Base-by-base conservation (phyloP, 2,888 invertebrate species). In the Netelia fuscicornis region DNA sequence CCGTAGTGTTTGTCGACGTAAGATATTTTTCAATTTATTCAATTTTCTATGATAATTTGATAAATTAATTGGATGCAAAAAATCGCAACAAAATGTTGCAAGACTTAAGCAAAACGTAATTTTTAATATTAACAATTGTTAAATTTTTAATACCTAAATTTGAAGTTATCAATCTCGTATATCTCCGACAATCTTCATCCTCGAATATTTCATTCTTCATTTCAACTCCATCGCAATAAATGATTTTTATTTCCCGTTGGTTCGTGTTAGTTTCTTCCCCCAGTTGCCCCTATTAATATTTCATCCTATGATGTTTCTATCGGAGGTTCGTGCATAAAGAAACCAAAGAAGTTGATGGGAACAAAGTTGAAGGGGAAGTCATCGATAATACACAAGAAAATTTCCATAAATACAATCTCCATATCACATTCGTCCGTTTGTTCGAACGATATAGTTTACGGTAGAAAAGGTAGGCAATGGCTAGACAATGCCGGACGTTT, bases 401-500 rank as follows among this genome's bases (percentile, higher is more conserved):
- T 81, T 54, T 75, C n/a, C 68, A 75, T 68, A 81, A 74, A 74
- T 68, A 17, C 23, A 42, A 81, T 75, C 75, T 81, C 17, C 54
- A 37, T 58, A 62, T 13, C 20, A 48, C 44, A 37, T 37, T 60
- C 67, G 48, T 48, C 11, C 13, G 13, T 48, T 48, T 13, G 48
- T 13, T 13, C 3, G 48, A 13, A 48, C 13, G 13, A 48, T 48
- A 48, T 48, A 48, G 11, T 2, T 48, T 2, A 48, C 13, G 48
- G 13, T 48, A 62, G 37, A 58, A 58, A 44, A 13, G 17, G 8
- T 13, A 42, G 60, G 17, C 10, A 64, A 44, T 56, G 81, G 74
- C 81, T 78, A 83, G 85, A 86, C 83, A 83, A 83, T 83, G 83
- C 83, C 71, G 81, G 74, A 81, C 82, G 76, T 80, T 78, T 65